Conservation (phyloP, 2,797 vertebrate species). For the Melanotaenia boesemani region DNA sequence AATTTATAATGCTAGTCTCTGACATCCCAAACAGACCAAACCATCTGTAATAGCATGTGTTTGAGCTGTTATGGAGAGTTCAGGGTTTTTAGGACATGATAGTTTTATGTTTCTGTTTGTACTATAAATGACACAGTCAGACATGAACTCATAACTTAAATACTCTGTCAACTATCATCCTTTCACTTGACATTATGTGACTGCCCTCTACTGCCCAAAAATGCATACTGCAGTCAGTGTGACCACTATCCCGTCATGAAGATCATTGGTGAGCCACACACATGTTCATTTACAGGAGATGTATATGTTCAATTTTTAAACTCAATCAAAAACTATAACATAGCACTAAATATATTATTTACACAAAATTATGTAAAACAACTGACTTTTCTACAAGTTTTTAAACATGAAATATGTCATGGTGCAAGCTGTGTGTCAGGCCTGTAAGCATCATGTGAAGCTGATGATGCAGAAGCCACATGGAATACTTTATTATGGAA, state of each 20-base stretch:
- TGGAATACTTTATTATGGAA: conserved; percentile 50
- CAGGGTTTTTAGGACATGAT: neutral
- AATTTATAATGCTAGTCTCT: neutral
- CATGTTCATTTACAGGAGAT: conserved; percentile 2
- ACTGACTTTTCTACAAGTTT: neutral
- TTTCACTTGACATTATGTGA: neutral
- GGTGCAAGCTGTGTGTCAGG: neutral
- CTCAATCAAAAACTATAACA: conserved; percentile 2
- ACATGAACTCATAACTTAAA: fast-evolving
- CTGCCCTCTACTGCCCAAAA: conserved; percentile 51
- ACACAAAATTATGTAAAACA: conserved; percentile 12
- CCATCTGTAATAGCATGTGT: neutral
- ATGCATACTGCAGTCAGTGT: conserved; percentile 11
- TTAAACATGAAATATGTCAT: conserved; percentile 1
- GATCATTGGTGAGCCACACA: neutral
- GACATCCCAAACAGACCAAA: neutral
- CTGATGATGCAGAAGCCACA: conserved; percentile 6
- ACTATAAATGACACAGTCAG: neutral
- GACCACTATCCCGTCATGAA: neutral
- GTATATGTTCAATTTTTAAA: conserved; percentile 48
- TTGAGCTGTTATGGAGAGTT: neutral
- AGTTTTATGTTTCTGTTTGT: neutral
- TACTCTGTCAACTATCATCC: neutral
- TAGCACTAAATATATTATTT: neutral
- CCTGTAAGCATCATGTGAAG: neutral